A percentile compares a stretch with the other conserved stretches of the same genome.
Evolutionary conservation across 2,888 invertebrate genomes (phyloP).

Genomic region (Drosophila sordidapex): DNA sequence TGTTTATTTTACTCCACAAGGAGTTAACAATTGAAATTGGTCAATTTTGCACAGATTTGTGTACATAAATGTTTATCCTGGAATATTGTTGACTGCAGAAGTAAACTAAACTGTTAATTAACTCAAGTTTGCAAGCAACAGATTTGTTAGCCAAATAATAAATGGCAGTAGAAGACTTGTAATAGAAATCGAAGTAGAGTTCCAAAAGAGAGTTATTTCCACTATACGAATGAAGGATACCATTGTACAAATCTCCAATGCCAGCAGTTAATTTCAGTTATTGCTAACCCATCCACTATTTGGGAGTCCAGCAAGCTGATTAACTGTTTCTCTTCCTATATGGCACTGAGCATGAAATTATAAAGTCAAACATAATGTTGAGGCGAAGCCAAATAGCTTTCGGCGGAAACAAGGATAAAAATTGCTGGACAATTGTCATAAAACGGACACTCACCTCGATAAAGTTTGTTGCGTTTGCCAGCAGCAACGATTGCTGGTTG

Average conservation of each 20-base stretch:
- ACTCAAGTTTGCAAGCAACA: background rate
- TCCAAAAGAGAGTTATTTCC: background rate
- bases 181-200: background rate
- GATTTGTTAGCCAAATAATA: background rate
- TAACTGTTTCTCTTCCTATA: background rate
- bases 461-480: slow-evolving; percentile 90
- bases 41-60: background rate
- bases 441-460: slow-evolving; percentile 88
- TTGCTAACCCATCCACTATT: background rate
- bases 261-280: background rate
- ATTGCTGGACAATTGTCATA: slow-evolving; percentile 69
- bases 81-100: background rate
- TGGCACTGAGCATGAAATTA: background rate
- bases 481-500: slow-evolving; percentile 88
- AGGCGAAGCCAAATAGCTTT: slow-evolving; percentile 43
- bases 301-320: background rate
- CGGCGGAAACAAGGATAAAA: slow-evolving; percentile 46
- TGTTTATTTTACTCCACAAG: background rate
- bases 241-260: background rate
- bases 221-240: background rate
- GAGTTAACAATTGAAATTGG: background rate
- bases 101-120: background rate
- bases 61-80: background rate
- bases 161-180: background rate
- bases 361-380: slow-evolving; percentile 34